Evolutionary conservation across 2,888 invertebrate species (phyloP).

Genomic region (Diachrysia chrysitis): DNA sequence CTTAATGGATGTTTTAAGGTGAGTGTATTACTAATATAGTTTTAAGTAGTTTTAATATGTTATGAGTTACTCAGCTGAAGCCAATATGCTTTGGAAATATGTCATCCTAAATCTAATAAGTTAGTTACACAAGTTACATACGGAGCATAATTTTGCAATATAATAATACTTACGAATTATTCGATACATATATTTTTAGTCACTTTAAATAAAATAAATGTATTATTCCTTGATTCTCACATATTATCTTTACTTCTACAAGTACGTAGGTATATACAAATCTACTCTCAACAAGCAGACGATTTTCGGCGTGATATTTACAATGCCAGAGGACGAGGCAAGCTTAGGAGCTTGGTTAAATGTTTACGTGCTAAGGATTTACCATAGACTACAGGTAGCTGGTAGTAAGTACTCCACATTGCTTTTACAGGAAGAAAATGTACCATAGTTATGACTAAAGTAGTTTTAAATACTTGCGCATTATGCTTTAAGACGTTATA

Average conservation of each 20-base stretch:
- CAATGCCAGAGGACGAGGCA: background rate
- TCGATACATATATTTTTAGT: too few species aligned
- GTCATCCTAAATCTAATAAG: too few species aligned
- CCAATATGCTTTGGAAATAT: too few species aligned
- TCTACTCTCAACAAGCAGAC: background rate
- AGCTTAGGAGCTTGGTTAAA: constrained; percentile 7
- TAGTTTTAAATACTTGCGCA: background rate
- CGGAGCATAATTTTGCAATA: too few species aligned
- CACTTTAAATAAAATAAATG: too few species aligned
- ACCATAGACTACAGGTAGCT: background rate
- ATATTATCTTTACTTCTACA: background rate
- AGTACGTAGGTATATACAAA: background rate
- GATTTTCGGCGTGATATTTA: constrained; percentile 7
- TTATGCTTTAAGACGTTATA: background rate
- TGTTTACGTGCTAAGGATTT: constrained; percentile 10
- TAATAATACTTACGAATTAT: too few species aligned
- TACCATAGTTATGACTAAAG: background rate
- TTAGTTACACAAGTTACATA: too few species aligned
- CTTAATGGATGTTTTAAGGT: constrained; percentile 42
- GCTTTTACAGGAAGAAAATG: background rate
- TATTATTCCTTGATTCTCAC: background rate
- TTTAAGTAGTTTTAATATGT: constrained; percentile 24
- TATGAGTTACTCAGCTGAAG: background rate
- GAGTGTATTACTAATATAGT: constrained; percentile 43
- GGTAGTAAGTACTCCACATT: background rate